These are phyloP conservation scores for Puntigrus tetrazona DNA, from an alignment of 2,113 vertebrate genomes.

Conservation along the genomic window DNA sequence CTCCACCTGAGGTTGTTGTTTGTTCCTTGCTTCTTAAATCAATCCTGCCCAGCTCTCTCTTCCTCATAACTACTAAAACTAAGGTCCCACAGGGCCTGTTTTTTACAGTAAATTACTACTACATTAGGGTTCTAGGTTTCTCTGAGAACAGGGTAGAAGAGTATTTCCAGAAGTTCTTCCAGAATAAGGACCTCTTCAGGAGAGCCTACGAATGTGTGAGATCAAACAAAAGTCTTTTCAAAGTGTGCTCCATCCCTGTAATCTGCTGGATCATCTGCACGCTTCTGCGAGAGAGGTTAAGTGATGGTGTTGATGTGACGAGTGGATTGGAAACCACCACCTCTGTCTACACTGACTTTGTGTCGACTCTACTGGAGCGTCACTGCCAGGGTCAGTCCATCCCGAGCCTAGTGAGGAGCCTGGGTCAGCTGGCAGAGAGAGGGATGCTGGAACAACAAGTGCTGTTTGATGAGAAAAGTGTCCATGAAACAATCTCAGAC, in stretches of 20 bases:
- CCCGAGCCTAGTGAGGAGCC: neutral
- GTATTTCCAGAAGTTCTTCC: conserved; percentile 24
- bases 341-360: conserved; percentile 32
- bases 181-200: neutral
- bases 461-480: conserved; percentile 4
- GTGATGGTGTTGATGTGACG: neutral
- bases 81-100: conserved; percentile 44
- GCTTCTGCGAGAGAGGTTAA: neutral
- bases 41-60: neutral
- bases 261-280: conserved; percentile 49
- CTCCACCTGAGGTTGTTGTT: conserved; percentile 50
- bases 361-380: conserved; percentile 34
- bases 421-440: conserved; percentile 28
- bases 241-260: conserved; percentile 38
- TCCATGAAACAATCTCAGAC: neutral
- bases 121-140: conserved; percentile 33
- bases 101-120: no score
- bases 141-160: conserved; percentile 14
- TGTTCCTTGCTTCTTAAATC: conserved; percentile 26
- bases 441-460: conserved; percentile 29
- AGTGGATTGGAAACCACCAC: conserved; percentile 32
- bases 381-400: conserved; percentile 22
- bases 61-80: conserved; percentile 58
- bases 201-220: conserved; percentile 14
- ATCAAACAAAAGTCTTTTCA: conserved; percentile 29